A percentile compares a stretch with the other conserved stretches of the same genome.
phyloP scores from a whole-genome alignment of 2,888 invertebrate species.

The Biston betularia region DNA sequence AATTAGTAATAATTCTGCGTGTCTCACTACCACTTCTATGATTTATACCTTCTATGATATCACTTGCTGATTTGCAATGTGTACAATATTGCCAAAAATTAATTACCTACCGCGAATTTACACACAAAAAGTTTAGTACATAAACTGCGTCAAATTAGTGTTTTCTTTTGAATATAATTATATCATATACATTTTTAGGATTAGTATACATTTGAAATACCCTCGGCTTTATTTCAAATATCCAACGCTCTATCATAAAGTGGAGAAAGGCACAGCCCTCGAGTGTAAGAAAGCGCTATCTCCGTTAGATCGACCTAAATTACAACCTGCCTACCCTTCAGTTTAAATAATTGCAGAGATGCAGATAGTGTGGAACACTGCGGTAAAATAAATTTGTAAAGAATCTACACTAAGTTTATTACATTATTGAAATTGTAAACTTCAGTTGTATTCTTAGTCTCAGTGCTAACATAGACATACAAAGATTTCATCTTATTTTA shows the following conservation, averaged over 20 bases:
- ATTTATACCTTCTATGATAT: too few species aligned
- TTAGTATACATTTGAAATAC: background rate
- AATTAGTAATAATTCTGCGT: too few species aligned
- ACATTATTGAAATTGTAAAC: background rate
- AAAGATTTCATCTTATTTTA: too few species aligned
- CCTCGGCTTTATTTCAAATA: background rate
- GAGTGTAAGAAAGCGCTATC: slow-evolving; percentile 44
- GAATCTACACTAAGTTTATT: background rate
- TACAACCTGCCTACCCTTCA: slow-evolving; percentile 49
- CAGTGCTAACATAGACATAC: too few species aligned
- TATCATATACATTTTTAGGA: too few species aligned
- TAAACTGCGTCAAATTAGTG: too few species aligned
- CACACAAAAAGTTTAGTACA: too few species aligned
- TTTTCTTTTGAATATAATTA: background rate
- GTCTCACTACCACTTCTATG: too few species aligned
- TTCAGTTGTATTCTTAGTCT: too few species aligned
- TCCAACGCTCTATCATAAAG: slow-evolving; percentile 19
- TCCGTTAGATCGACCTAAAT: slow-evolving; percentile 53
- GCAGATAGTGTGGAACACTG: background rate
- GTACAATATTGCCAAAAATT: too few species aligned
- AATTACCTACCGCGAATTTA: too few species aligned
- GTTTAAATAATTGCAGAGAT: slow-evolving; percentile 42
- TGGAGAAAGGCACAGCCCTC: slow-evolving; percentile 52
- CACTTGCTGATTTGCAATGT: too few species aligned
- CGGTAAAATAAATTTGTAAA: slow-evolving; percentile 1